These are phyloP conservation scores for Vireo griseus DNA, from an alignment of 2,797 vertebrate genomes.

Conservation along the genomic window DNA sequence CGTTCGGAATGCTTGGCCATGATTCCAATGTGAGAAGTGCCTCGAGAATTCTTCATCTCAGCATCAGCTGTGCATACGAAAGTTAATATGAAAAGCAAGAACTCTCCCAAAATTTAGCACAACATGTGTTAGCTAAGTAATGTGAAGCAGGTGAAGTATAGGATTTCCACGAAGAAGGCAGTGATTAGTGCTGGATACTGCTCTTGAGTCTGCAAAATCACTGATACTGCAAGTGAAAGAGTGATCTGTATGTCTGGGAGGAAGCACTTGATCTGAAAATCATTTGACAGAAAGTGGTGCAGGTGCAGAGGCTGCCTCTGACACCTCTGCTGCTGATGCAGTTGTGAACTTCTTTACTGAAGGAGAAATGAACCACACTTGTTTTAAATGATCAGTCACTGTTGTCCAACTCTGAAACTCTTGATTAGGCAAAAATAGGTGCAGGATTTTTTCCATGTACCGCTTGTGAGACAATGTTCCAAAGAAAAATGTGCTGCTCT, in stretches of 20 bases:
- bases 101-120: neutral
- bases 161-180: neutral
- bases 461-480: neutral
- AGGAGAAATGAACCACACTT: neutral
- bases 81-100: neutral
- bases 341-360: neutral
- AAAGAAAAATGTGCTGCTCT: neutral
- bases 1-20: neutral
- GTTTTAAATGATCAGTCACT: neutral
- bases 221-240: neutral
- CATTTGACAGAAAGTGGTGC: neutral
- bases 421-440: neutral
- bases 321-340: neutral
- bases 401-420: neutral
- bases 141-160: neutral
- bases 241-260: neutral
- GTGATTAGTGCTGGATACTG: neutral
- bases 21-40: neutral
- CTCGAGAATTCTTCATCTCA: neutral
- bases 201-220: neutral
- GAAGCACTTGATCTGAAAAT: neutral
- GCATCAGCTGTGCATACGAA: neutral
- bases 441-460: neutral
- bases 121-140: neutral
- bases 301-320: neutral